phyloP scores from a whole-genome alignment of 2,888 invertebrate genomes.

The Hydropsyche betteni region DNA sequence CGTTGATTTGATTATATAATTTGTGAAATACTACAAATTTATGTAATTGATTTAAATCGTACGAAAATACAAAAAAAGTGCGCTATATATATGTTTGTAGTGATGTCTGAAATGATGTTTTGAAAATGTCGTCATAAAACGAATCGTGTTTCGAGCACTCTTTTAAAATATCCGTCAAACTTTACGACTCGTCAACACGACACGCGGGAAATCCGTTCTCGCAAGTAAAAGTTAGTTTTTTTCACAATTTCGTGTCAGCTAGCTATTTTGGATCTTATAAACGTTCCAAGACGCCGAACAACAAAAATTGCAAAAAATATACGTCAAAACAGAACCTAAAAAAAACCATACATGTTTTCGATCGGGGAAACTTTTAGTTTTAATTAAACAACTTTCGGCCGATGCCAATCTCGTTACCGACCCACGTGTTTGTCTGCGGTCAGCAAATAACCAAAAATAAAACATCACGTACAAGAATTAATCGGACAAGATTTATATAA shows the following conservation, averaged over 20 bases:
- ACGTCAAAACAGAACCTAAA: slow-evolving; percentile 23
- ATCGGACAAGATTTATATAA: too few relatives aligned
- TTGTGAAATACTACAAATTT: too few relatives aligned
- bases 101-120: too few relatives aligned
- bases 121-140: slow-evolving; percentile 41
- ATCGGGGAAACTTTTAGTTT: slow-evolving; percentile 2
- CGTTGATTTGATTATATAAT: too few relatives aligned
- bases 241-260: slow-evolving; percentile 37
- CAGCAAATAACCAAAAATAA: neutral
- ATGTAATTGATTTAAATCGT: too few relatives aligned
- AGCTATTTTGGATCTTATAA: slow-evolving; percentile 41
- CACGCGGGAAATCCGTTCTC: slow-evolving; percentile 37
- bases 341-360: neutral
- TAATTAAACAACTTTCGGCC: slow-evolving; percentile 21
- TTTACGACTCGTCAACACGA: slow-evolving; percentile 47
- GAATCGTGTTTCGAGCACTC: slow-evolving; percentile 47
- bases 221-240: slow-evolving; percentile 31
- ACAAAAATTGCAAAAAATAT: slow-evolving; percentile 39
- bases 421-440: neutral
- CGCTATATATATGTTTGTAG: too few relatives aligned
- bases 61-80: too few relatives aligned
- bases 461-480: too few relatives aligned
- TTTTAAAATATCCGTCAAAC: slow-evolving; percentile 44
- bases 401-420: slow-evolving; percentile 2
- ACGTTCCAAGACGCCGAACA: slow-evolving; percentile 42